A percentile compares a stretch with the other conserved stretches of the same genome.
Conservation (phyloP, 1,140 invertebrate species). For the Drosophila pandora region DNA sequence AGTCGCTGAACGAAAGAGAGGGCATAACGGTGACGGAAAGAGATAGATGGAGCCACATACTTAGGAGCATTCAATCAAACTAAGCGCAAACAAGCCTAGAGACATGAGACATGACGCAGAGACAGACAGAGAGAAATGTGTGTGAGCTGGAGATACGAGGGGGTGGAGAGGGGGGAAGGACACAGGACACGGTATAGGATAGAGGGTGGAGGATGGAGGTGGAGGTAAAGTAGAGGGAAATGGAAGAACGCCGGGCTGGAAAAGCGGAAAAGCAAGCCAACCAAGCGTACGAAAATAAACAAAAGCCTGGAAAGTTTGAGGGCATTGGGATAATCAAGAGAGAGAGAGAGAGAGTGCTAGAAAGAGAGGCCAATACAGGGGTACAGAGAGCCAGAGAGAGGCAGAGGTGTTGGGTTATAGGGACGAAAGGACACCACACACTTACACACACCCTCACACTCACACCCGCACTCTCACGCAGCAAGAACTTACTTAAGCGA, state of each 20-base stretch:
- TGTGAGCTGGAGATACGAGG: not conserved
- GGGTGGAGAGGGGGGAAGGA: not conserved
- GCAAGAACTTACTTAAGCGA: constrained; percentile 69
- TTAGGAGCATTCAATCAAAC: constrained; percentile 65
- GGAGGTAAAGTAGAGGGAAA: not conserved
- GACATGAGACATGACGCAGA: constrained; percentile 24
- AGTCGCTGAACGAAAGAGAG: not conserved
- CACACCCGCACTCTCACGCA: constrained; percentile 22
- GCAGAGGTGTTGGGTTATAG: constrained; percentile 22
- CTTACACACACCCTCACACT: constrained; percentile 22
- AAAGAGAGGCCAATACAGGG: not conserved
- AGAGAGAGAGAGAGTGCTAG: constrained; percentile 4
- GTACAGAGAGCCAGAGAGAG: not conserved
- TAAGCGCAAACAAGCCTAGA: constrained; percentile 66
- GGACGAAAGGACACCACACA: constrained; percentile 38
- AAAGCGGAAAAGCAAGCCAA: constrained; percentile 58
- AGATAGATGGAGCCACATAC: constrained; percentile 22
- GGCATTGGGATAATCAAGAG: constrained; percentile 15
- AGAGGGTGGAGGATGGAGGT: not conserved
- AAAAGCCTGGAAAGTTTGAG: constrained; percentile 39
- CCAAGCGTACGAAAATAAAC: constrained; percentile 76
- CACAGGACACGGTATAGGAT: not conserved
- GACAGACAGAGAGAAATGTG: constrained; percentile 6
- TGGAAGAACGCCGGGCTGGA: not conserved
- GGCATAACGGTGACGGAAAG: not conserved